phyloP scores from a whole-genome alignment of 2,113 vertebrate genomes.

The Sigmodon hispidus region DNA sequence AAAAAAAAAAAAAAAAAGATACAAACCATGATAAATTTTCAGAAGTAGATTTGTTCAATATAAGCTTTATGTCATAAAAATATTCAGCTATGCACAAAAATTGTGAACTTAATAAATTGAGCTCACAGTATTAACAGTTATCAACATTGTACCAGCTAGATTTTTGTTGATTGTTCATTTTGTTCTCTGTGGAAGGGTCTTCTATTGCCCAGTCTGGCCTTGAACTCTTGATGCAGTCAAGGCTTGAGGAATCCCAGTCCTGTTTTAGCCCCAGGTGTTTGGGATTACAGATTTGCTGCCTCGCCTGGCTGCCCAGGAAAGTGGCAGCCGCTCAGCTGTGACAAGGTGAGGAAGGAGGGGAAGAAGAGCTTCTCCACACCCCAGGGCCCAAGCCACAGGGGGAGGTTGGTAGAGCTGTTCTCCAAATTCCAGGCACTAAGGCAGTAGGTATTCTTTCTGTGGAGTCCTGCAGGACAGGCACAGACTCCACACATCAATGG shows the following conservation, averaged over 20 bases:
- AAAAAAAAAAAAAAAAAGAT: no score
- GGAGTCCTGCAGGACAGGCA: not conserved
- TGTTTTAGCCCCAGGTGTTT: not conserved
- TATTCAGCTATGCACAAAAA: slow-evolving; percentile 13
- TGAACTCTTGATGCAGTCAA: not conserved
- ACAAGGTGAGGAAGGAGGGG: no score
- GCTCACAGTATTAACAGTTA: not conserved
- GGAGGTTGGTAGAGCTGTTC: not conserved
- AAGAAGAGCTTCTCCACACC: not conserved
- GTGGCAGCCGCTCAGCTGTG: not conserved
- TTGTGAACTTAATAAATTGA: slow-evolving; percentile 19
- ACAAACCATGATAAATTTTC: not conserved
- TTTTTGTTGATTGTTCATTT: not conserved
- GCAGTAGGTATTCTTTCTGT: not conserved
- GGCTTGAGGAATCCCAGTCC: not conserved
- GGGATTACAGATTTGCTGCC: not conserved
- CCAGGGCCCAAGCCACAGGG: not conserved
- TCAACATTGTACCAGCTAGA: not conserved
- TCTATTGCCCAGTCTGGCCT: not conserved
- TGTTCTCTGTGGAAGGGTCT: not conserved
- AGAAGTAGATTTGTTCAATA: slow-evolving; percentile 41
- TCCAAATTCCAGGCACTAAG: not conserved
- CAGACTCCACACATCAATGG: not conserved
- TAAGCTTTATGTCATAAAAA: slow-evolving; percentile 43
- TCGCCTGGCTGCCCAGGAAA: not conserved